Percentiles rank a stretch among this genome's conserved stretches.
phyloP scores from a whole-genome alignment of 2,888 invertebrate species.

The Trileptium ribeirensis region DNA sequence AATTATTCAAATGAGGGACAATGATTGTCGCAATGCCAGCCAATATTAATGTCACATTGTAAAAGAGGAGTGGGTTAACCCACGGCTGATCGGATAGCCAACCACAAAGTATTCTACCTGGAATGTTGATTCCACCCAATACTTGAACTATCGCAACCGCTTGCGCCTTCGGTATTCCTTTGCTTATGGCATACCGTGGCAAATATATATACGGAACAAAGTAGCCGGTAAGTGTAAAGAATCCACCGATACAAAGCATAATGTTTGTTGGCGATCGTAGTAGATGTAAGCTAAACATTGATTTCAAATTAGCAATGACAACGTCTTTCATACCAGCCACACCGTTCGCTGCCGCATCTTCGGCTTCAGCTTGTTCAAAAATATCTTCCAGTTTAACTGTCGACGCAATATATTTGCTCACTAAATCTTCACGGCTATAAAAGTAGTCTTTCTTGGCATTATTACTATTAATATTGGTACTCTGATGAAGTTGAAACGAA shows the following conservation, averaged over 20 bases:
- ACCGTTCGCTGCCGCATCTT: too few relatives aligned
- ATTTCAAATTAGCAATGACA: conserved; percentile 32
- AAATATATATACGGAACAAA: conserved; percentile 85
- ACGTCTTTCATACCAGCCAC: not conserved
- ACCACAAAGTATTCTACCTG: conserved; percentile 75
- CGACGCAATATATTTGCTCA: not conserved
- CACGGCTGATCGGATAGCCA: conserved; percentile 67
- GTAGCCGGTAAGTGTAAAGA: conserved; percentile 89
- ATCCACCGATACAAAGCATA: conserved; percentile 76
- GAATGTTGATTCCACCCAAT: conserved; percentile 82
- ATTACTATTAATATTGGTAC: too few relatives aligned
- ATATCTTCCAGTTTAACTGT: conserved; percentile 4
- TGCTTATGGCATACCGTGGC: conserved; percentile 61
- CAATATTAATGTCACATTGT: conserved; percentile 76
- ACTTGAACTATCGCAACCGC: conserved; percentile 70
- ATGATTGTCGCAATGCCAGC: conserved; percentile 82
- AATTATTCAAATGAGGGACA: conserved; percentile 48
- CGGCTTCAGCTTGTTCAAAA: not conserved
- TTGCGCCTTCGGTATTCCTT: conserved; percentile 47
- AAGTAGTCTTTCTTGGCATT: too few relatives aligned
- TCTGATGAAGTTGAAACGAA: conserved; percentile 21
- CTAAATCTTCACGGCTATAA: conserved; percentile 1
- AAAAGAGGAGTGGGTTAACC: conserved; percentile 75
- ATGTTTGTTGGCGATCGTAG: conserved; percentile 79
- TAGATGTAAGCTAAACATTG: conserved; percentile 76